Percentiles rank a stretch among this genome's conserved stretches.
Evolutionary conservation across 1,140 invertebrate species (phyloP).

Genomic region (Monochamus saltuarius): DNA sequence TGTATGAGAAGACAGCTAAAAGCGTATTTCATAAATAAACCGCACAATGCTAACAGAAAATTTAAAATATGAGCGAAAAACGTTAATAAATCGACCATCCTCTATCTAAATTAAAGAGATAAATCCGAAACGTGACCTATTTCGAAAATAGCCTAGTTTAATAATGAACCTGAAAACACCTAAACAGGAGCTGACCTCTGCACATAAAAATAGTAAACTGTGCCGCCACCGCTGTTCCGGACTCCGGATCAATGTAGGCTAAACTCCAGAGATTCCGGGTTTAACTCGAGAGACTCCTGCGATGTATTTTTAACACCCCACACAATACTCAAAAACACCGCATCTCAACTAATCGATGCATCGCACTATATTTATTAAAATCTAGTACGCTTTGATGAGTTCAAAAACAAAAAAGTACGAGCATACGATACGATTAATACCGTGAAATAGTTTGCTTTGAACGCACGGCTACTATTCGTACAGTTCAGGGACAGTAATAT

Average conservation of each 20-base stretch:
- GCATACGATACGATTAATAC: neutral
- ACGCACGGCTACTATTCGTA: no score
- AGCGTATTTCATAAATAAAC: neutral
- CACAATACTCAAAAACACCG: neutral
- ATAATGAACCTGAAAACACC: slow-evolving; percentile 2
- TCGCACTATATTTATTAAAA: no score
- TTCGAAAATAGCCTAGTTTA: neutral
- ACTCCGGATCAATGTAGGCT: slow-evolving; percentile 29
- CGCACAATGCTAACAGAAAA: no score
- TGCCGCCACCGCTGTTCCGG: slow-evolving; percentile 9
- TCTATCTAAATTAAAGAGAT: slow-evolving; percentile 2
- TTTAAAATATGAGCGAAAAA: no score
- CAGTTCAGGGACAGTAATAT: neutral
- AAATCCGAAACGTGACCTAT: slow-evolving; percentile 3
- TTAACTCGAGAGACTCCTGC: neutral
- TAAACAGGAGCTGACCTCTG: slow-evolving; percentile 25
- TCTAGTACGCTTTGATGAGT: no score
- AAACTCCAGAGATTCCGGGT: slow-evolving; percentile 15
- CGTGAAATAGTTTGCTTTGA: neutral
- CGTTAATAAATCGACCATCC: neutral
- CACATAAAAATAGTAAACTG: slow-evolving; percentile 22
- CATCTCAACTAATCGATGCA: neutral
- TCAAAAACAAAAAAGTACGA: neutral
- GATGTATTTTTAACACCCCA: neutral
- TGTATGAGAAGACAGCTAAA: neutral